Percentiles rank a stretch among this genome's conserved stretches.
phyloP scores from a whole-genome alignment of 2,113 vertebrate species.

The Nibea albiflora region DNA sequence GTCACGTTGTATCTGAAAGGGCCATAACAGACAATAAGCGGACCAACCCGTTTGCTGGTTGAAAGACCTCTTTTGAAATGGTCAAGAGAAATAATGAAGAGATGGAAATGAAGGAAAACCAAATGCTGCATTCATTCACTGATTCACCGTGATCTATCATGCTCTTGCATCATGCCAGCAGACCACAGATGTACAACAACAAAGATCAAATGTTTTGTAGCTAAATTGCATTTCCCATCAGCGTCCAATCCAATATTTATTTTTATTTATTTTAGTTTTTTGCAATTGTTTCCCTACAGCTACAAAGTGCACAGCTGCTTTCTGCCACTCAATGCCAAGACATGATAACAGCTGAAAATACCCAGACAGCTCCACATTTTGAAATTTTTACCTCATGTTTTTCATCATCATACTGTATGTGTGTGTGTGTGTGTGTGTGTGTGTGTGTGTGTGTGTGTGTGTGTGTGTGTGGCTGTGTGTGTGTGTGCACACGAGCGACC shows the following conservation, averaged over 20 bases:
- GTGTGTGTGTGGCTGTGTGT: neutral
- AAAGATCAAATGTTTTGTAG: constrained; percentile 2
- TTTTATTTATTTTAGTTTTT: neutral
- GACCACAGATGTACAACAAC: neutral
- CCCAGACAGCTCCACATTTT: neutral
- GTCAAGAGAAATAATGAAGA: neutral
- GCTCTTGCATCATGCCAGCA: constrained; percentile 19
- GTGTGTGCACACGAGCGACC: neutral
- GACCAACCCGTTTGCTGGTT: neutral
- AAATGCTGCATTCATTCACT: neutral
- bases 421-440: neutral
- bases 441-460: neutral
- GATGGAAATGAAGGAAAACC: neutral
- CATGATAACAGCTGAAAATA: neutral
- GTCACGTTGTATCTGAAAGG: too few species aligned
- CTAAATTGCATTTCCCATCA: neutral
- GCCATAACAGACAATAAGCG: too few species aligned
- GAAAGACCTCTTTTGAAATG: neutral
- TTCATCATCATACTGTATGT: neutral
- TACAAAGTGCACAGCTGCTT: neutral
- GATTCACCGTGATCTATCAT: constrained; percentile 7
- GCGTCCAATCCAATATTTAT: neutral
- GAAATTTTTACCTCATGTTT: constrained; percentile 2
- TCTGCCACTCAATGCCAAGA: neutral
- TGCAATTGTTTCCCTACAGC: neutral